phyloP scores from a whole-genome alignment of 2,888 invertebrate species.

The Rutpela maculata region DNA sequence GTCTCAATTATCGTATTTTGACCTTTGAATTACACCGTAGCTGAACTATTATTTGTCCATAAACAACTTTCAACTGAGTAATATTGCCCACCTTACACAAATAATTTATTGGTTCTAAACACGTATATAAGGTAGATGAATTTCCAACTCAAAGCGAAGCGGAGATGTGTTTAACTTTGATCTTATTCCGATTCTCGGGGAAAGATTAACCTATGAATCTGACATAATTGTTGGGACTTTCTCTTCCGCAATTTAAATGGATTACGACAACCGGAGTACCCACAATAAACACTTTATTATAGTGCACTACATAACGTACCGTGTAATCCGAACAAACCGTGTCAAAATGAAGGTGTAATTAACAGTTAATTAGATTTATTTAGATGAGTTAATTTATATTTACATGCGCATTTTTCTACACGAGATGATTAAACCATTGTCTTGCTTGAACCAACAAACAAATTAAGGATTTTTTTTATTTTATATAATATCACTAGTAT shows the following conservation, averaged over 20 bases:
- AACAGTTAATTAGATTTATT: not conserved
- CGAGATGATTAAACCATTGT: too few relatives aligned
- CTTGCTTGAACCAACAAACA: too few relatives aligned
- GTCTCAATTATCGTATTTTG: too few relatives aligned
- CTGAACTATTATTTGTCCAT: too few relatives aligned
- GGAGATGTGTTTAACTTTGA: not conserved
- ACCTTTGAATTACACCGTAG: too few relatives aligned
- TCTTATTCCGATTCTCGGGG: slow-evolving; percentile 6
- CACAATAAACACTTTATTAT: not conserved
- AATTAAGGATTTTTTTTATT: too few relatives aligned
- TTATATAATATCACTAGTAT: too few relatives aligned
- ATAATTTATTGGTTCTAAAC: not conserved
- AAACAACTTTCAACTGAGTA: not conserved
- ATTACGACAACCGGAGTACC: slow-evolving; percentile 35
- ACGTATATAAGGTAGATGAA: not conserved
- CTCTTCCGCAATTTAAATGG: slow-evolving; percentile 48
- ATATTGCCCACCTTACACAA: not conserved
- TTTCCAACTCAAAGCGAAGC: not conserved
- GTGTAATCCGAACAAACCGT: not conserved
- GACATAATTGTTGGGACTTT: slow-evolving; percentile 48
- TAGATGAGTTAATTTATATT: not conserved
- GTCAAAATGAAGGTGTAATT: not conserved
- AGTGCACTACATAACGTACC: not conserved
- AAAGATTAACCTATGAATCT: slow-evolving; percentile 16
- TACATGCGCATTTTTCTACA: not conserved